These are phyloP conservation scores for Malurus alboscapulatus DNA, from an alignment of 2,113 vertebrate species.

Conservation along the genomic window DNA sequence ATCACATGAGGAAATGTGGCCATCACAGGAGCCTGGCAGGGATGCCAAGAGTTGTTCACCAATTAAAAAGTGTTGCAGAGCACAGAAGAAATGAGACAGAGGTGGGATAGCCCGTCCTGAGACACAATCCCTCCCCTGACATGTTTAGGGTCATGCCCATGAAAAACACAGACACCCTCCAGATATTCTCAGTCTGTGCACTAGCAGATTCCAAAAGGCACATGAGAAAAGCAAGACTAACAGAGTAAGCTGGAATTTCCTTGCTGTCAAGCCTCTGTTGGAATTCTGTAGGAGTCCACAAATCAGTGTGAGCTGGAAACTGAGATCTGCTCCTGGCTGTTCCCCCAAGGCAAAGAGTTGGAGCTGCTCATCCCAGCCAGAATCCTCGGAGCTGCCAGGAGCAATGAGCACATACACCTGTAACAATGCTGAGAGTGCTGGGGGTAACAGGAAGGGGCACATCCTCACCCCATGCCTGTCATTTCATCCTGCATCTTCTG, in stretches of 20 bases:
- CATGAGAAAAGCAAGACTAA: background rate
- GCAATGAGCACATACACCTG: background rate
- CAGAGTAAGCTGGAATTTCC: background rate
- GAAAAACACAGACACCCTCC: background rate
- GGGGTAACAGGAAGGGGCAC: background rate
- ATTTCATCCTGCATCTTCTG: background rate
- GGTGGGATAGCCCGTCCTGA: background rate
- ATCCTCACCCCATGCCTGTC: accelerated
- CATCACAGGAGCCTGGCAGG: accelerated
- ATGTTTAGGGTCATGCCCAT: background rate
- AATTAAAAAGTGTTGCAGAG: background rate
- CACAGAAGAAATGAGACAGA: background rate
- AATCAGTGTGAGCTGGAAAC: background rate
- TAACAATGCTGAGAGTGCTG: background rate
- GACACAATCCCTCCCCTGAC: background rate
- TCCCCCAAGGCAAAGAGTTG: background rate
- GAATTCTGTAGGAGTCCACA: background rate
- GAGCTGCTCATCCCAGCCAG: background rate
- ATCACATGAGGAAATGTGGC: accelerated
- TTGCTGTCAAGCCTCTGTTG: background rate
- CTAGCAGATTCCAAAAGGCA: background rate
- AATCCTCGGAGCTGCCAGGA: background rate
- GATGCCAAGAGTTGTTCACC: background rate
- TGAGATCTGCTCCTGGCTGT: background rate
- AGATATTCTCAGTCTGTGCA: background rate